Conservation (phyloP, 2,888 invertebrate species). For the Tillus elongatus region DNA sequence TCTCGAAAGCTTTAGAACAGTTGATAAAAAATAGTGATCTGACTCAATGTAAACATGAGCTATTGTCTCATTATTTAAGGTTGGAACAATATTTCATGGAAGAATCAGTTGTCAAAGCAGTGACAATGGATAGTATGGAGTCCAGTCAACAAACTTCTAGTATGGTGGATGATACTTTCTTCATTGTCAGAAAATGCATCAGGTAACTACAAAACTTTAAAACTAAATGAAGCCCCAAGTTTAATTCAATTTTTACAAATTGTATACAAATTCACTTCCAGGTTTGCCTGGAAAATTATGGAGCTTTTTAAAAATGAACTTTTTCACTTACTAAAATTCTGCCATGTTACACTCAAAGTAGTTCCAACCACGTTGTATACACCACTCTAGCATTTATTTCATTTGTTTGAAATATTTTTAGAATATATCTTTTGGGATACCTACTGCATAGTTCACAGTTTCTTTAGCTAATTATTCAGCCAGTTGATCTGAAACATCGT, state of each 20-base stretch:
- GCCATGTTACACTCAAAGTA: too few relatives aligned
- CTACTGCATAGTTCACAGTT: too few relatives aligned
- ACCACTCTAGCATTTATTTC: too few relatives aligned
- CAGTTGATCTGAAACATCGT: too few relatives aligned
- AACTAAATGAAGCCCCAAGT: not conserved
- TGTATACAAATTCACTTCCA: too few relatives aligned
- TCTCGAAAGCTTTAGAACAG: slow-evolving; percentile 49
- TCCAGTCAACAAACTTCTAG: slow-evolving; percentile 73
- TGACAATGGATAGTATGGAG: slow-evolving; percentile 67
- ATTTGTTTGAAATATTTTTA: too few relatives aligned
- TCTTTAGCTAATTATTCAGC: too few relatives aligned
- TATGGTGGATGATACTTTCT: slow-evolving; percentile 96
- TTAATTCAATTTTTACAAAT: slow-evolving; percentile 6
- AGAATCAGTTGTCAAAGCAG: slow-evolving; percentile 88
- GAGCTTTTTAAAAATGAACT: too few relatives aligned
- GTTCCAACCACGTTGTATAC: too few relatives aligned
- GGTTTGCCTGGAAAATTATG: too few relatives aligned
- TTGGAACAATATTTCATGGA: slow-evolving; percentile 93
- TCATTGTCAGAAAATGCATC: slow-evolving; percentile 91
- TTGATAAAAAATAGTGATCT: slow-evolving; percentile 63
- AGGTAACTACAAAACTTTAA: slow-evolving; percentile 48
- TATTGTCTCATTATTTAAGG: slow-evolving; percentile 79
- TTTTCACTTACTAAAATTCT: too few relatives aligned
- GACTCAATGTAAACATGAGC: slow-evolving; percentile 69
- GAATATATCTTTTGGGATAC: too few relatives aligned